Base-by-base conservation (phyloP, 2,113 vertebrate species). In the Mungos mungo region DNA sequence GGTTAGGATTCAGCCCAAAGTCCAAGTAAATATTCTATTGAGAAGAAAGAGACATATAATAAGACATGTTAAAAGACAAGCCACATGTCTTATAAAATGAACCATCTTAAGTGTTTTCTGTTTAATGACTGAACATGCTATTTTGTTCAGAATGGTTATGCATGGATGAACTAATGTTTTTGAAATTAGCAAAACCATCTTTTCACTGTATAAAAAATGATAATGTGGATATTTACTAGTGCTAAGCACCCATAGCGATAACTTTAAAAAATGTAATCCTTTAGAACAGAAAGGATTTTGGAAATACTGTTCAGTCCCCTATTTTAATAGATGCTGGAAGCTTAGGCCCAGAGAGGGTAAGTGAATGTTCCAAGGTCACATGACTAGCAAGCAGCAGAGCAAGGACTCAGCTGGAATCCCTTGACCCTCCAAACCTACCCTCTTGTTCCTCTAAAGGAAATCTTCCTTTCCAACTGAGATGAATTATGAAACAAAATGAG, bases 401-500 rank as follows among this genome's bases (percentile, higher is more conserved):
- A 29, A 29, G 13, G 11, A 60, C 23, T 83, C 21, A 33, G 0
- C 11, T 31, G 52, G 15, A 12, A 23, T 84, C 35, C 38, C 19
- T 31, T 68, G 66, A 41, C 9, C 52, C 25, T 83, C 18, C 29
- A 33, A 21, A 63, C 9, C 27, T 82, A 25, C 23, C 33, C 1
- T 50, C 21, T 47, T 60, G 1, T 57, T 21, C n/a, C 35, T 77
- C 41, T 50, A 9, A 72, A 81, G 52, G 23, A 93, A 96, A 92
- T 31, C 38, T 68, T 29, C 19, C 35, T 92, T 60, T 90, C 35
- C 83, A 85, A 54, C 50, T n/a, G 66, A 92, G 88, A 81, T 52
- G 68, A 76, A 84, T 88, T 90, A 95, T 35, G 54, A 87, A 95
- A 72, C 63, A 96, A 68, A 94, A 92, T 13, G 60, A 79, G 65